These are phyloP conservation scores for Pammene aurita DNA, from an alignment of 2,888 invertebrate species.

Conservation along the genomic window DNA sequence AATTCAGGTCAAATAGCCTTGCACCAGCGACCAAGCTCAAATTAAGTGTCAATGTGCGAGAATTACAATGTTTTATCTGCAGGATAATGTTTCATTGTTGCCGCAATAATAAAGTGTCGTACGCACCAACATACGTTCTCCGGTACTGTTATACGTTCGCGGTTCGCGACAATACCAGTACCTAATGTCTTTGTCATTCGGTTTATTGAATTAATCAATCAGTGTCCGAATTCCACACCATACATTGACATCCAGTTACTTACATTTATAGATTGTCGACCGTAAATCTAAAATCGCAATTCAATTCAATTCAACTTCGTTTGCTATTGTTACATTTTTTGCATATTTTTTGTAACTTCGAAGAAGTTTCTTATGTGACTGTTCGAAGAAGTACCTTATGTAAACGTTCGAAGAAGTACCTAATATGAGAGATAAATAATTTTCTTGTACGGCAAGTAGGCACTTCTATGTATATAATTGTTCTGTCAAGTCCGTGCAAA, in stretches of 20 bases:
- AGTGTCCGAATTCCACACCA: conserved; percentile 29
- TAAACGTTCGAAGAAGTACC: no score
- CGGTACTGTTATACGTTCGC: conserved; percentile 12
- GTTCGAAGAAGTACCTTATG: no score
- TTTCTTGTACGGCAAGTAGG: no score
- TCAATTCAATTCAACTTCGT: neutral
- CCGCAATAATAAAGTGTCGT: neutral
- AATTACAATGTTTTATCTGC: neutral
- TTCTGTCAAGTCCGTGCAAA: no score
- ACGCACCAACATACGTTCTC: neutral
- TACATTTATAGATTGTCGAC: conserved; percentile 30
- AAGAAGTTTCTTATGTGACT: neutral
- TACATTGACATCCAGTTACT: conserved; percentile 20
- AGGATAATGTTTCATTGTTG: neutral
- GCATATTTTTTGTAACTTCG: neutral
- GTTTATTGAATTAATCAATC: conserved; percentile 36
- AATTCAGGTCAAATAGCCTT: no score
- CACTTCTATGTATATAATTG: no score
- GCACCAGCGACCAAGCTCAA: no score
- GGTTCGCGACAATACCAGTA: neutral
- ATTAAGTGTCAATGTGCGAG: no score
- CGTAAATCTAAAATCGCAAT: neutral
- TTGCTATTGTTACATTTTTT: neutral
- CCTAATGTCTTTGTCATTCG: conserved; percentile 19
- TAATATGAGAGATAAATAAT: neutral